These are phyloP conservation scores for Dinomys branickii DNA, from an alignment of 2,113 vertebrate genomes.

Conservation along the genomic window DNA sequence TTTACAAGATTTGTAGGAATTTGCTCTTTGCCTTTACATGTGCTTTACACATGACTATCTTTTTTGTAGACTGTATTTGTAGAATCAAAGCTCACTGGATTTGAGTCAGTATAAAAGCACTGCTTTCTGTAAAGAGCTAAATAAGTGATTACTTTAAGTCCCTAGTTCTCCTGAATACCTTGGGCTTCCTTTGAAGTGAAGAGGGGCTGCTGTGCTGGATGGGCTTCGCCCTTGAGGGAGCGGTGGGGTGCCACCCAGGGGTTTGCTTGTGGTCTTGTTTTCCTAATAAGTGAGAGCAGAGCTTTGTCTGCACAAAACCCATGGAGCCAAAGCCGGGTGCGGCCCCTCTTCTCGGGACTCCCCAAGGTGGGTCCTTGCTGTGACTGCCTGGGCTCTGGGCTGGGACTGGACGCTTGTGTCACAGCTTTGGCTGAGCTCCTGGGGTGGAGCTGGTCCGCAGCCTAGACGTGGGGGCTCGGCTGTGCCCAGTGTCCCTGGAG, in stretches of 20 bases:
- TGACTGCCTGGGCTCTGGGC: background rate
- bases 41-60: background rate
- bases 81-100: background rate
- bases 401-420: conserved; percentile 21
- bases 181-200: background rate
- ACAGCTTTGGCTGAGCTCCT: conserved; percentile 4
- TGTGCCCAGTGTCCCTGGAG: background rate
- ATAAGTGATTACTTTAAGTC: background rate
- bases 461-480: background rate
- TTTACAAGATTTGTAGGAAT: background rate
- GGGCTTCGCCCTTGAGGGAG: background rate
- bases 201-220: rapidly evolving
- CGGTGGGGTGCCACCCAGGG: background rate
- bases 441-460: background rate
- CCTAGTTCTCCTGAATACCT: too few species aligned
- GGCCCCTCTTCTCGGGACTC: background rate
- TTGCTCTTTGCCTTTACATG: background rate
- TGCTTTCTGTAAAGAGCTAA: background rate
- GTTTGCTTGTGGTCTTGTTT: background rate
- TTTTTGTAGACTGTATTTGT: background rate
- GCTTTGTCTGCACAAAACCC: background rate
- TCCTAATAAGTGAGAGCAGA: background rate
- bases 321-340: background rate
- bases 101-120: background rate
- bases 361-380: background rate